Evolutionary conservation across 1,140 invertebrate genomes (phyloP).

Genomic region (Pinna nobilis): DNA sequence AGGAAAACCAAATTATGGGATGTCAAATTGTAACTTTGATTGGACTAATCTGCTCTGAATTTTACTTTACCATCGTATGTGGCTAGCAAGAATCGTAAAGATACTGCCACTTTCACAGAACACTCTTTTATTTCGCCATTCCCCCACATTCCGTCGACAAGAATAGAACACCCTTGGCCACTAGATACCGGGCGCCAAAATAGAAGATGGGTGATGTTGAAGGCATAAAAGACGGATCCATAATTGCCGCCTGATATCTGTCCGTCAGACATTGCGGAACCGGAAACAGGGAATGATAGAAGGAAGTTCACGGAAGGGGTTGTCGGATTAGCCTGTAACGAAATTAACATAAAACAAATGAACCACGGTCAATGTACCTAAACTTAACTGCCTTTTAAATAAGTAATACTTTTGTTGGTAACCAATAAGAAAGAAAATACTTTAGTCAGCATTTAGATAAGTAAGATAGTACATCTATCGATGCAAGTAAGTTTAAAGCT

Average conservation of each 20-base stretch:
- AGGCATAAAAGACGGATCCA: slow-evolving; percentile 11
- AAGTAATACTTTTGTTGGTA: not conserved
- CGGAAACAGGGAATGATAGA: not conserved
- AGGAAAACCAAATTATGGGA: too few relatives aligned
- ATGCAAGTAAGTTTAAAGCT: too few relatives aligned
- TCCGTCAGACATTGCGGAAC: slow-evolving; percentile 3
- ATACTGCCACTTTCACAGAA: not conserved
- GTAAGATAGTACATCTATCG: too few relatives aligned
- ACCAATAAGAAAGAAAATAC: too few relatives aligned
- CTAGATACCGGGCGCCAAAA: slow-evolving; percentile 14
- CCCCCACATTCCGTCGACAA: slow-evolving; percentile 14
- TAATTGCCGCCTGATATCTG: not conserved
- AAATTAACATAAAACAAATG: too few relatives aligned
- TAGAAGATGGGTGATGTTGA: not conserved
- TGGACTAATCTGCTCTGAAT: too few relatives aligned
- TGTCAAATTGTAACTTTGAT: too few relatives aligned
- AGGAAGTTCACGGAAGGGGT: not conserved
- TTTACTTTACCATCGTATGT: not conserved
- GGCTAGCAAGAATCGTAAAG: not conserved
- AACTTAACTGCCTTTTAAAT: slow-evolving; percentile 1
- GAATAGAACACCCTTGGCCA: not conserved
- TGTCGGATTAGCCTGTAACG: too few relatives aligned
- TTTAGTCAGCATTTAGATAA: too few relatives aligned
- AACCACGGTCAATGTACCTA: too few relatives aligned
- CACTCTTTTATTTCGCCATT: not conserved